Conservation (phyloP, 2,888 invertebrate genomes). For the Leptura quadrifasciata region DNA sequence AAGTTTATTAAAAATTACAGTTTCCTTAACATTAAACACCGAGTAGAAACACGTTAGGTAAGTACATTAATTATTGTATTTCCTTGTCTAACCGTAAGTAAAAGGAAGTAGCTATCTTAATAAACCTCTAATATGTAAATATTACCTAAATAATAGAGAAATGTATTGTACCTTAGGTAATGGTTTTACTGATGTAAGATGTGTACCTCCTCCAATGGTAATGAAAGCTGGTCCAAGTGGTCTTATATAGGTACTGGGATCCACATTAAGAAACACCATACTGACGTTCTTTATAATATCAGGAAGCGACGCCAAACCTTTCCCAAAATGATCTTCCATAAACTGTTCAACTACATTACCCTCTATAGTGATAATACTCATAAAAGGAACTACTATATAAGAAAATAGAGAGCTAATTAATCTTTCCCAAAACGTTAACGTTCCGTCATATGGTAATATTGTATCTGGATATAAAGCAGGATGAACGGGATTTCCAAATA, state of each 20-base stretch:
- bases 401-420: constrained; percentile 50
- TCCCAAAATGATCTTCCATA: constrained; percentile 60
- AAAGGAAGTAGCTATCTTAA: too few species aligned
- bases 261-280: constrained; percentile 65
- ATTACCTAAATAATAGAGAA: background rate
- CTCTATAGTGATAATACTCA: background rate
- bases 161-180: constrained; percentile 61
- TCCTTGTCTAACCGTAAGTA: too few species aligned
- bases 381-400: background rate
- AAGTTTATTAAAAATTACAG: too few species aligned
- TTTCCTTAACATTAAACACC: too few species aligned
- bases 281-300: constrained; percentile 61
- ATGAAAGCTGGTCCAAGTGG: constrained; percentile 65
- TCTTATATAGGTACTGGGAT: constrained; percentile 65
- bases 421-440: constrained; percentile 64
- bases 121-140: too few species aligned
- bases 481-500: background rate
- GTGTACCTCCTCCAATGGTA: constrained; percentile 65
- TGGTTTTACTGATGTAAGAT: constrained; percentile 56
- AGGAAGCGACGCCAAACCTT: constrained; percentile 54
- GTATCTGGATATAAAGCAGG: background rate
- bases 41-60: too few species aligned
- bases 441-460: background rate
- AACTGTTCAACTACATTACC: background rate
- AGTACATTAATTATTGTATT: too few species aligned